Percentiles rank a stretch among this genome's conserved stretches.
Evolutionary conservation across 2,888 invertebrate genomes (phyloP).

Genomic region (Andrena dorsata): DNA sequence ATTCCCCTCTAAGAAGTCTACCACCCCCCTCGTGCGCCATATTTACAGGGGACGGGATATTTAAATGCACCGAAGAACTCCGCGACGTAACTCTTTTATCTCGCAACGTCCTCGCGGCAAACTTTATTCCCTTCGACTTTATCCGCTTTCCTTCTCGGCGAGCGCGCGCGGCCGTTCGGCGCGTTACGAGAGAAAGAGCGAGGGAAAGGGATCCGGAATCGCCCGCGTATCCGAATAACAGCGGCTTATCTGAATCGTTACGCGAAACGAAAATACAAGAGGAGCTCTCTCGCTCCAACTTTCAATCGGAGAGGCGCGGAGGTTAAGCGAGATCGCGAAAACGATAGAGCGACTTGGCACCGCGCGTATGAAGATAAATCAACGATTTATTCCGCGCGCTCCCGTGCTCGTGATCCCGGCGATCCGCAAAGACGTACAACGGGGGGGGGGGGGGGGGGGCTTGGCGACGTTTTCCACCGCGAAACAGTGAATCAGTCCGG

Average conservation of each 20-base stretch:
- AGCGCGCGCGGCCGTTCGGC: no score
- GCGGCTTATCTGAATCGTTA: constrained; percentile 43
- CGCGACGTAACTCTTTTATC: not conserved
- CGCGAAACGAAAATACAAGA: constrained; percentile 38
- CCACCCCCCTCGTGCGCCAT: not conserved
- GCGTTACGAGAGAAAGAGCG: no score
- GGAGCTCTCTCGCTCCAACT: not conserved
- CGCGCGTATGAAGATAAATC: constrained; percentile 29
- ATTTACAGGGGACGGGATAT: not conserved
- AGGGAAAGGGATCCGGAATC: constrained; percentile 4
- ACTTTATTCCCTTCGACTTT: not conserved
- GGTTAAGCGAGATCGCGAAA: constrained; percentile 53
- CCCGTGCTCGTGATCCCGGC: not conserved
- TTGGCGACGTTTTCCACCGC: not conserved
- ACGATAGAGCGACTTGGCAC: constrained; percentile 40
- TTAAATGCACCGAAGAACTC: not conserved
- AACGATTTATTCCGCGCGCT: constrained; percentile 25
- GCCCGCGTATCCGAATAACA: constrained; percentile 29
- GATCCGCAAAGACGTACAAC: not conserved
- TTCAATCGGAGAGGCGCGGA: constrained; percentile 36
- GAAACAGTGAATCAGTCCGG: constrained; percentile 9
- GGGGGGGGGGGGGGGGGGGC: not conserved
- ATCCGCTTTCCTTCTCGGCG: not conserved
- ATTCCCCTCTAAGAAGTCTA: not conserved
- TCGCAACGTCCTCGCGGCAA: not conserved